Evolutionary conservation across 2,113 vertebrate genomes (phyloP).

Genomic region (Leptocoma aspasia): DNA sequence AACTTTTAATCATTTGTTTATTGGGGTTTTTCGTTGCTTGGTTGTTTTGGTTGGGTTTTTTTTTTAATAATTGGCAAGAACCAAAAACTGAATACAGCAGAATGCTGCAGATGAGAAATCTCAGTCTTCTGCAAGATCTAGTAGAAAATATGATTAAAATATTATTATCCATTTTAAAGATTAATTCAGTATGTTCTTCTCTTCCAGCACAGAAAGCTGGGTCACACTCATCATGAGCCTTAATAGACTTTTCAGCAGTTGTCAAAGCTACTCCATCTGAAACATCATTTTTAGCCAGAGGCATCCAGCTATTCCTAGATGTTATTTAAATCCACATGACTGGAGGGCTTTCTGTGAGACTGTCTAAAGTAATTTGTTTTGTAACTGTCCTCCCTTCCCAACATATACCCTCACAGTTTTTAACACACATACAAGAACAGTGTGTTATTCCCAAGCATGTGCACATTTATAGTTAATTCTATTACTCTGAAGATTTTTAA

Average conservation of each 20-base stretch:
- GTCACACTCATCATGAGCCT: neutral
- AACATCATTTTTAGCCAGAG: neutral
- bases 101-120: neutral
- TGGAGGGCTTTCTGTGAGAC: neutral
- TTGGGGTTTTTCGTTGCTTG: neutral
- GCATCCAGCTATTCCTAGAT: constrained; percentile 9
- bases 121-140: neutral
- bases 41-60: neutral
- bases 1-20: neutral
- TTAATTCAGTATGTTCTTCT: neutral
- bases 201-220: neutral
- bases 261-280: constrained; percentile 17
- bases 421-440: neutral
- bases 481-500: neutral
- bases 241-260: constrained; percentile 19
- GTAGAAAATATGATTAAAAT: neutral
- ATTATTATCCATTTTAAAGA: neutral
- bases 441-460: neutral
- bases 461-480: neutral
- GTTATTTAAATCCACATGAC: constrained; percentile 11
- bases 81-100: neutral
- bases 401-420: neutral
- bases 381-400: neutral
- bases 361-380: constrained; percentile 26
- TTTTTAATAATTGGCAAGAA: neutral